Evolutionary conservation across 1,140 invertebrate species (phyloP).

Genomic region (Saccostrea cuccullata): DNA sequence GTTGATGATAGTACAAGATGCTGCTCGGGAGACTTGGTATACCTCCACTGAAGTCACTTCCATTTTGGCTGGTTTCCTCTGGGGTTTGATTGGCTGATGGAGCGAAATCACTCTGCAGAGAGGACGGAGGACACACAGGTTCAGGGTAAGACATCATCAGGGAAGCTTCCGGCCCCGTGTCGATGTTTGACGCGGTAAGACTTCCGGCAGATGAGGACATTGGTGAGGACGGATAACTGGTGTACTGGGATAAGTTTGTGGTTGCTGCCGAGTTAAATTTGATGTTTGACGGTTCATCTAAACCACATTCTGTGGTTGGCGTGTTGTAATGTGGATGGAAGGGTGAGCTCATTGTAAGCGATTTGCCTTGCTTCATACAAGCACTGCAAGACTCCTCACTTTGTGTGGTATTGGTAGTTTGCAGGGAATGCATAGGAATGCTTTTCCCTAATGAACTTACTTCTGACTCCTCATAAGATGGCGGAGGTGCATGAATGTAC

Average conservation of each 20-base stretch:
- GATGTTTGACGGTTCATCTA: slow-evolving; percentile 24
- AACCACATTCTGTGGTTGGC: slow-evolving; percentile 50
- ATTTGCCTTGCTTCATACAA: slow-evolving; percentile 35
- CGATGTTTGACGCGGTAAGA: slow-evolving; percentile 49
- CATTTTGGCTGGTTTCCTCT: slow-evolving; percentile 37
- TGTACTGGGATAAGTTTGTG: slow-evolving; percentile 33
- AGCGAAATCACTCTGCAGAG: slow-evolving; percentile 12
- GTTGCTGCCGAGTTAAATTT: not conserved
- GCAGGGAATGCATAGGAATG: slow-evolving; percentile 13
- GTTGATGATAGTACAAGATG: slow-evolving; percentile 59
- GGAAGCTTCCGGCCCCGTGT: slow-evolving; percentile 43
- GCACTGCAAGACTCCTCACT: slow-evolving; percentile 50
- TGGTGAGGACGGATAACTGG: slow-evolving; percentile 52
- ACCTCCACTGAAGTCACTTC: slow-evolving; percentile 50
- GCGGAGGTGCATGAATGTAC: slow-evolving; percentile 44
- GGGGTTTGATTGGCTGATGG: not conserved
- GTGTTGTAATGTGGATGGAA: slow-evolving; percentile 56
- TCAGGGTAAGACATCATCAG: slow-evolving; percentile 44
- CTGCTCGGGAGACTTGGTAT: slow-evolving; percentile 62
- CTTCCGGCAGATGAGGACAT: slow-evolving; percentile 42
- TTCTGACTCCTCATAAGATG: slow-evolving; percentile 52
- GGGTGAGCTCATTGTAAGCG: slow-evolving; percentile 40
- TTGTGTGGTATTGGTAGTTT: slow-evolving; percentile 44
- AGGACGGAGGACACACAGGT: slow-evolving; percentile 40
- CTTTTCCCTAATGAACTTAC: slow-evolving; percentile 42